phyloP scores from a whole-genome alignment of 1,140 invertebrate species.

The Rhysida immarginata region DNA sequence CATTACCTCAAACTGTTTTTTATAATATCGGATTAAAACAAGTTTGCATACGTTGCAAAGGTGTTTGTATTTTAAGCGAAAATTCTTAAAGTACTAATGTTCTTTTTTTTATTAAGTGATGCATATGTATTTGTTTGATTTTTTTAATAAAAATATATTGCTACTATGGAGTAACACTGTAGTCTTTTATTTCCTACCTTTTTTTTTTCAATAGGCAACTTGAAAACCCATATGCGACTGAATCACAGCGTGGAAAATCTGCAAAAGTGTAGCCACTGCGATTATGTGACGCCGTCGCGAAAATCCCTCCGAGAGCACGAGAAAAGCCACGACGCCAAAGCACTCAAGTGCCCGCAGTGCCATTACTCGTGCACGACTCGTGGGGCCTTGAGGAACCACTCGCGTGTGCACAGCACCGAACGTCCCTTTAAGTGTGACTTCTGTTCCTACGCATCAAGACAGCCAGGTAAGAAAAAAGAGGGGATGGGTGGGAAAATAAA shows the following conservation, averaged over 20 bases:
- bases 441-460: conserved; percentile 39
- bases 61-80: no score
- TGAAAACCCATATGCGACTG: conserved; percentile 5
- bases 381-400: conserved; percentile 30
- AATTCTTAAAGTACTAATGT: no score
- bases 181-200: not conserved
- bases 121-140: not conserved
- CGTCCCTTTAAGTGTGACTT: conserved; percentile 41
- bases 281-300: not conserved
- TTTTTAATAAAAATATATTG: not conserved
- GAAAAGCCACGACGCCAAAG: conserved; percentile 4
- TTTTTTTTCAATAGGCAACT: conserved; percentile 1
- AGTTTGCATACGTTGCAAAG: no score
- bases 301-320: not conserved
- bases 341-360: not conserved
- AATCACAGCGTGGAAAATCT: not conserved
- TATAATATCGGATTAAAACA: no score
- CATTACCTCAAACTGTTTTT: no score
- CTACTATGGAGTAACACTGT: not conserved
- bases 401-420: conserved; percentile 28
- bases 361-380: not conserved
- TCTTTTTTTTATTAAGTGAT: no score
- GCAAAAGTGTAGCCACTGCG: conserved; percentile 3
- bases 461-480: not conserved
- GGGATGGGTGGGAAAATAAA: not conserved